A percentile compares a stretch with the other conserved stretches of the same genome.
phyloP scores from a whole-genome alignment of 2,797 vertebrate genomes.

The Acanthurus leucopareius region DNA sequence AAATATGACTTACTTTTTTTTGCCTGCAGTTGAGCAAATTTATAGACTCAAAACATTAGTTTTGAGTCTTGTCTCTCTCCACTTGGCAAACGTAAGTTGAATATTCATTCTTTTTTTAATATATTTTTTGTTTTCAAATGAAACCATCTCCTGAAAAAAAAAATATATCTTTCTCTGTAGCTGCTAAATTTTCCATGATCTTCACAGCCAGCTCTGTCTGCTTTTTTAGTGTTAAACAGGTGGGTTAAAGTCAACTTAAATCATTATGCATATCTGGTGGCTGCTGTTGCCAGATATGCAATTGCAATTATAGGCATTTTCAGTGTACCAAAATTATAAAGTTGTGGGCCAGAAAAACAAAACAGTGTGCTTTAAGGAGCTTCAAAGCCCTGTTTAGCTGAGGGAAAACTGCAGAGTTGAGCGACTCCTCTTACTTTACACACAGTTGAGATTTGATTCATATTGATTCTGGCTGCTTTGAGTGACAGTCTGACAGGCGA shows the following conservation, averaged over 20 bases:
- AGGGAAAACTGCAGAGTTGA: not conserved
- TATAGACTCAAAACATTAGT: not conserved
- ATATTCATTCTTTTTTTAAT: not conserved
- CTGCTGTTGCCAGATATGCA: not conserved
- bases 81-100: not conserved
- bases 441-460: not conserved
- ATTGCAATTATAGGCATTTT: not conserved
- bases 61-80: not conserved
- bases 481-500: not conserved
- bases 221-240: not conserved
- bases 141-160: not conserved
- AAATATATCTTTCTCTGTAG: not conserved
- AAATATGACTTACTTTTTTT: not conserved
- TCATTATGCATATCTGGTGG: too few relatives aligned
- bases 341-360: not conserved
- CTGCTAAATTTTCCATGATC: not conserved
- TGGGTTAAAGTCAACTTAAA: too few relatives aligned
- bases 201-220: not conserved
- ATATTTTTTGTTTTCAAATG: not conserved
- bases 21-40: not conserved
- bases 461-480: slow-evolving; percentile 3
- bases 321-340: not conserved
- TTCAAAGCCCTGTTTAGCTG: not conserved
- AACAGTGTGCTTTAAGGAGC: not conserved
- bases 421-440: not conserved